Conservation (phyloP, 2,113 vertebrate species). For the Cinclus mexicanus region DNA sequence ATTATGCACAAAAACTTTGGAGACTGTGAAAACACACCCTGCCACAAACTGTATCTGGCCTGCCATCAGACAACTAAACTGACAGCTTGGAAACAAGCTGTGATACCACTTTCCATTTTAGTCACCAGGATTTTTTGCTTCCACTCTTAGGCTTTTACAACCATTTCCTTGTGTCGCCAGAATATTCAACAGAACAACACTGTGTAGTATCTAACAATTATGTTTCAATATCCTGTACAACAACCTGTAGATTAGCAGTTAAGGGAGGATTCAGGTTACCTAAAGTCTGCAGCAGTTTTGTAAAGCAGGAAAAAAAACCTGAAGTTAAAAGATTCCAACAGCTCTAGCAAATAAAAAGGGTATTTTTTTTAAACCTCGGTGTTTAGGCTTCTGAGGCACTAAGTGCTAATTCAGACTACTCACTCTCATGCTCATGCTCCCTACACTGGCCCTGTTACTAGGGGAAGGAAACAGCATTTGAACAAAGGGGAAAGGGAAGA, state of each 20-base stretch:
- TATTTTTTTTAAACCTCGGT: neutral
- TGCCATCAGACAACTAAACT: neutral
- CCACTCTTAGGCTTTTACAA: neutral
- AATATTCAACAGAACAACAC: neutral
- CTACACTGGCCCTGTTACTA: neutral
- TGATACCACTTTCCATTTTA: neutral
- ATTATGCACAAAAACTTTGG: neutral
- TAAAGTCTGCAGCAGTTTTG: neutral
- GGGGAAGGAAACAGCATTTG: neutral
- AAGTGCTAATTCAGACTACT: neutral
- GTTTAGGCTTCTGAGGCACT: neutral
- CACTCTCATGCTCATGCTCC: neutral
- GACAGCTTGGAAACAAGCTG: neutral
- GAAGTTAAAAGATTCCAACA: neutral
- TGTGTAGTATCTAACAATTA: neutral
- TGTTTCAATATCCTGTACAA: neutral
- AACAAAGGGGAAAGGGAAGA: neutral
- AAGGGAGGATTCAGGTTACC: neutral
- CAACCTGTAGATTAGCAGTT: neutral
- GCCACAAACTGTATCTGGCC: neutral
- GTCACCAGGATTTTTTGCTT: neutral
- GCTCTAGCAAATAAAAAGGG: neutral
- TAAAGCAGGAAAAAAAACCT: neutral
- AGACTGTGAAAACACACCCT: neutral
- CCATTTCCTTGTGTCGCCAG: neutral